Evolutionary conservation across 37 sponge, comb jelly and placozoan genomes (phyloP).

Genomic region (Chondrosia reniformis): DNA sequence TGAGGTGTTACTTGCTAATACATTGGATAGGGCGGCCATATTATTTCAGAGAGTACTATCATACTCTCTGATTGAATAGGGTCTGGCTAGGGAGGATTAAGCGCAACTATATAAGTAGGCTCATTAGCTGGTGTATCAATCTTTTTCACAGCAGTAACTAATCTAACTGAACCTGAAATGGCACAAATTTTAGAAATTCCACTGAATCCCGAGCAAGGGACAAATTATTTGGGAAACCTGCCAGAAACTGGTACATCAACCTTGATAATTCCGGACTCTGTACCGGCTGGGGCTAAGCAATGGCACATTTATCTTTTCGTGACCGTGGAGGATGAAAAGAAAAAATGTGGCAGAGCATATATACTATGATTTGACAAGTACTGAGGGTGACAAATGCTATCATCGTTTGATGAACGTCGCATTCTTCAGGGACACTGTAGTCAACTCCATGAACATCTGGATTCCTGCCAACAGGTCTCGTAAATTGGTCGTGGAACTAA

Average conservation of each 20-base stretch:
- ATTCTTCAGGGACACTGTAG: neutral
- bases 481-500: neutral
- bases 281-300: neutral
- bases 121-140: too few relatives aligned
- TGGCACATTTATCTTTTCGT: neutral
- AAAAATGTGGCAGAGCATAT: too few relatives aligned
- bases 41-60: too few relatives aligned
- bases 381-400: neutral
- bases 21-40: too few relatives aligned
- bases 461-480: conserved; percentile 9
- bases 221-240: neutral
- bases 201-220: neutral
- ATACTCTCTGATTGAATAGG: too few relatives aligned
- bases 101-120: too few relatives aligned
- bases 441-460: conserved; percentile 3
- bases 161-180: too few relatives aligned
- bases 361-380: neutral
- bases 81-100: too few relatives aligned
- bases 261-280: neutral
- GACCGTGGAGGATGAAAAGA: neutral
- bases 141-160: too few relatives aligned
- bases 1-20: too few relatives aligned
- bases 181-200: neutral
- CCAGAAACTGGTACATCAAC: neutral
- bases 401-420: neutral